phyloP scores from a whole-genome alignment of 2,797 vertebrate species.

The Chromis chromis region DNA sequence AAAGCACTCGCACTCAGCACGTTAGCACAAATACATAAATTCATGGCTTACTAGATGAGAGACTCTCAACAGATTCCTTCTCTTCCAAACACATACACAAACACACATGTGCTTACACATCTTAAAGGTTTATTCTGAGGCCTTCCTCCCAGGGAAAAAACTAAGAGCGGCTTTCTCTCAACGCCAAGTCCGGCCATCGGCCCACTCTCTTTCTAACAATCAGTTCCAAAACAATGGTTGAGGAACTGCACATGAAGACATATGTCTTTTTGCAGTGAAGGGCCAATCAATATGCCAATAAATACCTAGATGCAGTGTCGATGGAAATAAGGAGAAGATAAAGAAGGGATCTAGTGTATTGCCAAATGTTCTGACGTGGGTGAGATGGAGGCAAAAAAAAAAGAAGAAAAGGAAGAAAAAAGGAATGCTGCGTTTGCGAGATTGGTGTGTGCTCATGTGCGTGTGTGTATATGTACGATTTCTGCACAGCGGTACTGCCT shows the following conservation, averaged over 20 bases:
- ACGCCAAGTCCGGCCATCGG: conserved; percentile 13
- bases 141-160: conserved; percentile 13
- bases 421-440: conserved; percentile 18
- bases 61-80: conserved; percentile 36
- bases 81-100: conserved; percentile 32
- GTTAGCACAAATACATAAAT: conserved; percentile 73
- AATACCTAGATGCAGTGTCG: conserved; percentile 35
- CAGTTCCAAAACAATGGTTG: conserved; percentile 53
- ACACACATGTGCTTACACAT: conserved; percentile 8
- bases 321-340: conserved; percentile 38
- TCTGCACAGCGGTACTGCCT: conserved; percentile 49
- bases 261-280: conserved; percentile 27
- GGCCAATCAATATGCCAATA: conserved; percentile 55
- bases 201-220: conserved; percentile 39
- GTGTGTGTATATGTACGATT: conserved; percentile 41
- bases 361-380: conserved; percentile 45
- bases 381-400: conserved; percentile 23
- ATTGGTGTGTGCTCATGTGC: conserved; percentile 13
- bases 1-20: conserved; percentile 60
- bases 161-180: not conserved
- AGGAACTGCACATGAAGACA: conserved; percentile 45
- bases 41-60: conserved; percentile 39
- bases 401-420: conserved; percentile 9
- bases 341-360: conserved; percentile 24
- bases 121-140: conserved; percentile 21